Conservation (phyloP, 2,888 invertebrate genomes). For the Phrixothrix hirtus region DNA sequence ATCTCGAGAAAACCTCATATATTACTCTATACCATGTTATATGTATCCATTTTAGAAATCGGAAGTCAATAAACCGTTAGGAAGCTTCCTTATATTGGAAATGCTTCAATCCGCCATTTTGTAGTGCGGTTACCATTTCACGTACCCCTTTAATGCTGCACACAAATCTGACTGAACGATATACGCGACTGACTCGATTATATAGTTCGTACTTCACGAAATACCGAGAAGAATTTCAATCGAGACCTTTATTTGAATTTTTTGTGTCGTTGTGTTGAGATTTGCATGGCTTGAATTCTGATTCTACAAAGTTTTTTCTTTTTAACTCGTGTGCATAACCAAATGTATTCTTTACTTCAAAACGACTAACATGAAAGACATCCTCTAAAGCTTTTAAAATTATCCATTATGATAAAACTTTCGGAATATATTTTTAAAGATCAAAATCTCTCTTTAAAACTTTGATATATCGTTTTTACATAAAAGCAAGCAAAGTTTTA, state of each 20-base stretch:
- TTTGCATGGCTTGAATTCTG: constrained; percentile 17
- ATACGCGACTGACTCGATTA: constrained; percentile 34
- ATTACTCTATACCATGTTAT: constrained; percentile 19
- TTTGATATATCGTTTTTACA: too few relatives aligned
- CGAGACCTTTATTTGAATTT: constrained; percentile 29
- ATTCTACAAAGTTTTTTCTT: constrained; percentile 14
- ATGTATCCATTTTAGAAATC: constrained; percentile 25
- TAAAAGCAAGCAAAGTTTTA: too few relatives aligned
- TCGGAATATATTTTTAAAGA: too few relatives aligned
- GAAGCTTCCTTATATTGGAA: constrained; percentile 24
- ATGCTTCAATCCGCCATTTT: constrained; percentile 28
- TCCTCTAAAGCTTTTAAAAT: too few relatives aligned
- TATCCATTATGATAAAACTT: too few relatives aligned
- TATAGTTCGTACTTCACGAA: constrained; percentile 32
- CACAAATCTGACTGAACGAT: constrained; percentile 34
- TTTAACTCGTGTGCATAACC: constrained; percentile 15
- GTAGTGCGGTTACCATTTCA: constrained; percentile 33
- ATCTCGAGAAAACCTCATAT: constrained; percentile 15
- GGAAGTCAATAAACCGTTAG: constrained; percentile 31
- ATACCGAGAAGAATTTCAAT: constrained; percentile 32
- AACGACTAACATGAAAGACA: too few relatives aligned
- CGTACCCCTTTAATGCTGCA: constrained; percentile 32
- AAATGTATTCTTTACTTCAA: too few relatives aligned
- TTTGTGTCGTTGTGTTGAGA: constrained; percentile 25
- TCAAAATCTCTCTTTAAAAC: too few relatives aligned